phyloP scores from a whole-genome alignment of 2,888 invertebrate species.

The Dione juno region DNA sequence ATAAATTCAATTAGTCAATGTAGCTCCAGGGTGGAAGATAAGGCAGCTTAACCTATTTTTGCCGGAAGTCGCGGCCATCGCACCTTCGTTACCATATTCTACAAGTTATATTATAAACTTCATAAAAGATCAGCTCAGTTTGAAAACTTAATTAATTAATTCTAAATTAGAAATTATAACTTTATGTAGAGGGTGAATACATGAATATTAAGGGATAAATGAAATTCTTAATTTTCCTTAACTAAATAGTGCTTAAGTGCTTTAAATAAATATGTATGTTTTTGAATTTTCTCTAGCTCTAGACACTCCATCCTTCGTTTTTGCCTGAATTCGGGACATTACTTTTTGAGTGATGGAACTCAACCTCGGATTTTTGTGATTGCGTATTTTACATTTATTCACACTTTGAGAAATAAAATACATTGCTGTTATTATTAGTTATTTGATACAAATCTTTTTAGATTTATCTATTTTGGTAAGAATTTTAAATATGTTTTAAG shows the following conservation, averaged over 20 bases:
- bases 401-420: too few relatives aligned
- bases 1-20: conserved; percentile 1
- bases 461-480: too few relatives aligned
- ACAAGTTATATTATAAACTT: conserved; percentile 11
- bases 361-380: too few relatives aligned
- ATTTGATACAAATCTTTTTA: too few relatives aligned
- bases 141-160: conserved; percentile 21
- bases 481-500: too few relatives aligned
- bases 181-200: conserved; percentile 29
- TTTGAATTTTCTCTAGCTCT: too few relatives aligned
- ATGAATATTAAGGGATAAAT: conserved; percentile 26
- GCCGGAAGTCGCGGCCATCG: conserved; percentile 15
- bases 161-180: conserved; percentile 23
- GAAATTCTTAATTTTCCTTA: not conserved
- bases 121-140: conserved; percentile 11
- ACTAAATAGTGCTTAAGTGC: not conserved
- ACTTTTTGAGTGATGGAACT: too few relatives aligned
- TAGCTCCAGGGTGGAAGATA: conserved; percentile 16
- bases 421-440: too few relatives aligned
- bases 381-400: too few relatives aligned
- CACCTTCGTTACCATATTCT: conserved; percentile 8
- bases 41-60: conserved; percentile 15
- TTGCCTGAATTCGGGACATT: too few relatives aligned
- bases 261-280: too few relatives aligned
- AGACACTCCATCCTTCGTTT: too few relatives aligned